A percentile compares a stretch with the other conserved stretches of the same genome.
Conservation (phyloP, 2,797 vertebrate genomes). For the Cetoscarus ocellatus region DNA sequence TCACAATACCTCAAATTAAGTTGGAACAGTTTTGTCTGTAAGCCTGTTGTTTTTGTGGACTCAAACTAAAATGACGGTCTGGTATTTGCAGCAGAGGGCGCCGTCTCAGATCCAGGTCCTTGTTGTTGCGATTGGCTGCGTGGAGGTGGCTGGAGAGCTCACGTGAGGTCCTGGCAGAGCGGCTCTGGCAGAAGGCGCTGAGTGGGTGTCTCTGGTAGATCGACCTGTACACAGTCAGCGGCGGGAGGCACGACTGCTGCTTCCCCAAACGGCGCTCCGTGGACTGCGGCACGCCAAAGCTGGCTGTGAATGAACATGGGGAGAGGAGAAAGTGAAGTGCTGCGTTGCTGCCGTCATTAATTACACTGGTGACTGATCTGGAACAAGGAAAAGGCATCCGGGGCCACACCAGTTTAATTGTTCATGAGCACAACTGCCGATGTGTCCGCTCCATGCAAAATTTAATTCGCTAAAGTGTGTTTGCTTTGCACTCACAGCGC, state of each 20-base stretch:
- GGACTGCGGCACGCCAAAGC: conserved; percentile 76
- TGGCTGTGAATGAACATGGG: conserved; percentile 69
- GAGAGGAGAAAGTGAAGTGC: conserved; percentile 49
- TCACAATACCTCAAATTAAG: not conserved
- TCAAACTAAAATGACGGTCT: conserved; percentile 46
- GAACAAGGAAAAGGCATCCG: conserved; percentile 58
- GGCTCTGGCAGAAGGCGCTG: conserved; percentile 61
- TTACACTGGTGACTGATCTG: conserved; percentile 69
- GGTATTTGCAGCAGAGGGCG: conserved; percentile 64
- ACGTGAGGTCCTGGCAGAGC: conserved; percentile 57
- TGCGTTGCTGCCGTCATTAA: conserved; percentile 59
- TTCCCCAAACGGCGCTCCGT: conserved; percentile 65
- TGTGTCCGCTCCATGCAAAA: conserved; percentile 38
- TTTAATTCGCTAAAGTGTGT: conserved; percentile 28
- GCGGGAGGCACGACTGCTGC: conserved; percentile 39
- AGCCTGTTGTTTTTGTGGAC: conserved; percentile 34
- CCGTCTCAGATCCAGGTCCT: conserved; percentile 72
- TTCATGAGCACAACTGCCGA: conserved; percentile 48
- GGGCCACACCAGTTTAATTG: conserved; percentile 54
- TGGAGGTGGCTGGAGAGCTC: conserved; percentile 67
- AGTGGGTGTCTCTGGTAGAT: conserved; percentile 73
- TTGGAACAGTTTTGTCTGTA: conserved; percentile 21
- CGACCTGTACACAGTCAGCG: conserved; percentile 74
- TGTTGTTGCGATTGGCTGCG: conserved; percentile 55
- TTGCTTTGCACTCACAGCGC: conserved; percentile 8